phyloP scores from a whole-genome alignment of 2,888 invertebrate genomes.

The Habrosyne pyritoides region DNA sequence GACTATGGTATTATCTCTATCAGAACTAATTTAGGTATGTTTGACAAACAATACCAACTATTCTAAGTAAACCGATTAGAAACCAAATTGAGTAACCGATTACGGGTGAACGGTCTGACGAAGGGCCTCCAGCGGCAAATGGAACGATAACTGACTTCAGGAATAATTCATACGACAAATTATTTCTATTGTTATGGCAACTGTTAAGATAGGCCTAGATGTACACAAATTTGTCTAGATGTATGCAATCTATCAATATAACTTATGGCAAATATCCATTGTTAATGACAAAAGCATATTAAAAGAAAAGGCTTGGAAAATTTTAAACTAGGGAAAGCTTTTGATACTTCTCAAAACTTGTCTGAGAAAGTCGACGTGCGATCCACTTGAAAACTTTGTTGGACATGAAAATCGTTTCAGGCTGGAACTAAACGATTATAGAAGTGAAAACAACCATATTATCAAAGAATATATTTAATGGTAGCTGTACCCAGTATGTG shows the following conservation, averaged over 20 bases:
- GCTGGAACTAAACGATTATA: slow-evolving; percentile 19
- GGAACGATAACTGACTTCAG: slow-evolving; percentile 22
- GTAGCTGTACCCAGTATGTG: no score
- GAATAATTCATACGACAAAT: slow-evolving; percentile 33
- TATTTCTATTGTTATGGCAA: slow-evolving; percentile 17
- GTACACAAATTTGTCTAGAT: background rate
- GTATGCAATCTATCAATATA: background rate
- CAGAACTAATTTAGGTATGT: slow-evolving; percentile 37
- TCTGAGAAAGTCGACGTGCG: slow-evolving; percentile 31
- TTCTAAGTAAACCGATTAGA: slow-evolving; percentile 47
- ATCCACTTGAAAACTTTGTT: slow-evolving; percentile 43
- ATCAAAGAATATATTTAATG: background rate
- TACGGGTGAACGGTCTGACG: slow-evolving; percentile 30
- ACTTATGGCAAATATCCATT: background rate
- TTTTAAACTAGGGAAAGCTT: slow-evolving; percentile 23
- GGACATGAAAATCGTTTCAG: slow-evolving; percentile 56
- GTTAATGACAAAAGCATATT: no score
- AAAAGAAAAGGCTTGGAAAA: slow-evolving; percentile 7
- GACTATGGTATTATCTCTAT: slow-evolving; percentile 33
- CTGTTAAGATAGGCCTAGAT: background rate
- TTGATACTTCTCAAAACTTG: slow-evolving; percentile 29
- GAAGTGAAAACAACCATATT: slow-evolving; percentile 15
- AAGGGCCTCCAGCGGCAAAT: slow-evolving; percentile 18
- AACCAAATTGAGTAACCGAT: slow-evolving; percentile 34
- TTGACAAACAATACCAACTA: slow-evolving; percentile 39